Base-by-base conservation (phyloP, 2,113 vertebrate genomes). In the Isurus oxyrinchus region DNA sequence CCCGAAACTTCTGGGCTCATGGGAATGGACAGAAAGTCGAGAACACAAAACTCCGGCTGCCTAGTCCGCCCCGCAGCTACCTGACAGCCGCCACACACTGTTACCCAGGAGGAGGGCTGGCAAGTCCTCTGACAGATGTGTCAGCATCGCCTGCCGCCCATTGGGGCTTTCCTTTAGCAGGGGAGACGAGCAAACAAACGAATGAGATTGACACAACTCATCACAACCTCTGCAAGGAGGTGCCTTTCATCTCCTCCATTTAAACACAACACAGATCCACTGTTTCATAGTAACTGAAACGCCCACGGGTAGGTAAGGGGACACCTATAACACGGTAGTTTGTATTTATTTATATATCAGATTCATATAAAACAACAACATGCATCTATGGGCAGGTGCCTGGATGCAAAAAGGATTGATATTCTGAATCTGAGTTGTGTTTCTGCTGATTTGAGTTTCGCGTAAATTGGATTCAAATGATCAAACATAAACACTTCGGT, bases 1-100 rank as follows among this genome's bases (percentile, higher is more conserved):
- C 96, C n/a, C 87, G 87, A 66, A 93, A 96, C 95, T 96, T 57
- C 96, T 96, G 25, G 27, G 7, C 96, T 76, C 90, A 96, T 97
- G 66, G 96, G 88, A 95, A 97, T 96, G 66, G 27, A 96, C 57
- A 96, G 96, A 96, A 97, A 96, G 94, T 91, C 88, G 96, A 97
- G 96, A 81, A 96, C 95, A 96, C 88, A 97, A 61, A 76, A 91
- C 95, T 40, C 79, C 53, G 76, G 66, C 67, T 72, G 66, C 94
- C 57, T 35, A 0, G 69, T 97, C 96, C 23, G 19, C 40, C 61
- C 94, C 96, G 97, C 96, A 97, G 87, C 96, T 49, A 53, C n/a
- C 79, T 96, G 96, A 97, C 96, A 97, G 97, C 97, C 87, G 96
- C 96, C 87, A 61, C 86, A 94, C 96, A 97, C 84, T 96, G 88